Evolutionary conservation across 2,888 invertebrate species (phyloP), one percentile per base, ranked within the genome.

Genomic region (Embidobia sp.): DNA sequence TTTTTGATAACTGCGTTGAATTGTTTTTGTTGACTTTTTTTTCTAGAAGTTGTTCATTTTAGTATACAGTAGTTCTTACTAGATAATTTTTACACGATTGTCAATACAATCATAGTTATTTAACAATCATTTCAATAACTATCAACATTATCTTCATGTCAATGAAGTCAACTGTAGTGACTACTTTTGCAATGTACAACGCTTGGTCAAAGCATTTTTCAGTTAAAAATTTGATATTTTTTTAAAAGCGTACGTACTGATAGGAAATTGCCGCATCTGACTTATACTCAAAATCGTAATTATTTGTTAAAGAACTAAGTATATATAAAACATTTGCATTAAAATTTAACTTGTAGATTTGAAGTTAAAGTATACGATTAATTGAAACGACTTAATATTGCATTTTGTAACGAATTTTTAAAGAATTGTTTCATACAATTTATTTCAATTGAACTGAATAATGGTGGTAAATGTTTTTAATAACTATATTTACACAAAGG

Each of bases 131-230:
- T 44, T 55, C 29, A 22, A 29, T 69, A 37, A 46, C 26, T 61
- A 35, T 51, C 35, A 70, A 70, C 51, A 77, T 10, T 49, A 37
- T 33, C 8, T 63, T 70, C 40, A 46, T 78, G 73, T 55, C 75
- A 78, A 46, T 44, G 61, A 80, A 79, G 82, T 84, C 82, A 85
- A 85, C 81, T 82, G 61, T 74, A 63, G 10, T 85, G 85, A 67
- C 85, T 86, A 85, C 87, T 87, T 85, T 87, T 87, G 87, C 87
- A 85, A 86, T 87, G 86, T 87, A 87, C 85, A 85, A 44, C 78
- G 76, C 63, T 70, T 6, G 26, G 11, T 61, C 22, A 22, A 64
- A 73, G 49, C 19, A 27, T 55, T 64, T 51, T 22, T 33, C 10
- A 33, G 29, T 29, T 8, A 8, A 29, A 29, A 29, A 6, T 2